Conservation (phyloP, 2,113 vertebrate genomes). For the Copsychus sechellarum region DNA sequence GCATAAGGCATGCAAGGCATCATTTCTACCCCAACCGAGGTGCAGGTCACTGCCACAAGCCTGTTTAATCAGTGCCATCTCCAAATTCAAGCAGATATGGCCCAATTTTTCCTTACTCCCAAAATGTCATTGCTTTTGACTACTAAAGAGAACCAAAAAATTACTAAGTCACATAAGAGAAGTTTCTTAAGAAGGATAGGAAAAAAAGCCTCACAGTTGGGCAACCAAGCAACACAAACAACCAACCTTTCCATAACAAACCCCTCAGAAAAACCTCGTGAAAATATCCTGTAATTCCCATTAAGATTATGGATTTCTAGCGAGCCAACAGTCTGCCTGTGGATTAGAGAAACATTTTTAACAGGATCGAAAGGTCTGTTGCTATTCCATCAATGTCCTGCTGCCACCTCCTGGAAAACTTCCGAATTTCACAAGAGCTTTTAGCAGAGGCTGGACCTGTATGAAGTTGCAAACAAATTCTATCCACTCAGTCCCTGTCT, state of each 20-base stretch:
- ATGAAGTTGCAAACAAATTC: rapidly evolving
- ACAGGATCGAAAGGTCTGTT: rapidly evolving
- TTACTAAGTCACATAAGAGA: not conserved
- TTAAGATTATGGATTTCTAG: not conserved
- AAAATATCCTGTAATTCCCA: not conserved
- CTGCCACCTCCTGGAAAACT: conserved; percentile 79
- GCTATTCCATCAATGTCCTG: conserved; percentile 7
- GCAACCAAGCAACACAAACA: not conserved
- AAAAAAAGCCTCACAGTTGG: not conserved
- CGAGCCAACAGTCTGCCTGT: not conserved
- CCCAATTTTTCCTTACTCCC: not conserved
- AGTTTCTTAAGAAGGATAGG: not conserved
- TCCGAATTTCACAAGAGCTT: not conserved
- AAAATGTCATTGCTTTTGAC: not conserved
- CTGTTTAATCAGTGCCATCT: not conserved
- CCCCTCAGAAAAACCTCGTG: not conserved
- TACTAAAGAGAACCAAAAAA: not conserved
- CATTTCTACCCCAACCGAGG: not conserved
- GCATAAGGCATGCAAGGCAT: not conserved
- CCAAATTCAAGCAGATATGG: not conserved
- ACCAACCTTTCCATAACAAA: not conserved
- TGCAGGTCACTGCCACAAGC: not conserved
- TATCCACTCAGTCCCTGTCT: not conserved
- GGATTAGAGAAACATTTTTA: not conserved
- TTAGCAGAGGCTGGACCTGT: not conserved